Percentiles rank a stretch among this genome's conserved stretches.
Evolutionary conservation across 2,888 invertebrate species (phyloP).

Genomic region (Miltochrista miniata): DNA sequence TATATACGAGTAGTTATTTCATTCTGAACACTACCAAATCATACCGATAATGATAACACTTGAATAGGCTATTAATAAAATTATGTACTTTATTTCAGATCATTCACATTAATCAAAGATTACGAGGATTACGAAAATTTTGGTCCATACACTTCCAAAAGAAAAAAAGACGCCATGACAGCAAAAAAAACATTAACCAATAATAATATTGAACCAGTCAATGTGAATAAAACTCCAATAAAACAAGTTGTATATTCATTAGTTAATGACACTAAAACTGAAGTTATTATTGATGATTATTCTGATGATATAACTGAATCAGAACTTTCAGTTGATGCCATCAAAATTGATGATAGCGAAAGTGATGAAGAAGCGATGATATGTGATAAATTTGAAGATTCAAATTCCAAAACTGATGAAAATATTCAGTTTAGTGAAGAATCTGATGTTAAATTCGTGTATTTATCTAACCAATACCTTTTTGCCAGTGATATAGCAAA

Average conservation of each 20-base stretch:
- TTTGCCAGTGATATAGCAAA: background rate
- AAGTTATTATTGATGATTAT: background rate
- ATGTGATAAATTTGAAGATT: background rate
- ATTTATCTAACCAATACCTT: background rate
- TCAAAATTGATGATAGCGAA: background rate
- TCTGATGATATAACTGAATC: background rate
- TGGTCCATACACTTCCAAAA: too few relatives aligned
- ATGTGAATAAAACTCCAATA: too few relatives aligned
- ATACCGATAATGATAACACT: too few relatives aligned
- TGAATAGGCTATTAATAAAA: too few relatives aligned
- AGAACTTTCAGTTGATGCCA: background rate
- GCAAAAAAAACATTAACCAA: too few relatives aligned
- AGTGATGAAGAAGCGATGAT: background rate
- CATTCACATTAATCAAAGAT: background rate
- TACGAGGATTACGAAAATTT: background rate
- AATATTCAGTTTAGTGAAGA: background rate
- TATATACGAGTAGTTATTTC: too few relatives aligned
- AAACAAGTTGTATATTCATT: too few relatives aligned
- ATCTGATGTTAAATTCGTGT: conserved; percentile 3
- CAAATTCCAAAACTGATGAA: background rate
- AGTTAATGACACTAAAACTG: background rate
- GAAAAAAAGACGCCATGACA: too few relatives aligned
- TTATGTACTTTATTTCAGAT: background rate
- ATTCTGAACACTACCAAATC: too few relatives aligned
- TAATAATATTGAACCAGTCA: too few relatives aligned